phyloP scores from a whole-genome alignment of 2,797 vertebrate genomes.

The Phoebastria nigripes region DNA sequence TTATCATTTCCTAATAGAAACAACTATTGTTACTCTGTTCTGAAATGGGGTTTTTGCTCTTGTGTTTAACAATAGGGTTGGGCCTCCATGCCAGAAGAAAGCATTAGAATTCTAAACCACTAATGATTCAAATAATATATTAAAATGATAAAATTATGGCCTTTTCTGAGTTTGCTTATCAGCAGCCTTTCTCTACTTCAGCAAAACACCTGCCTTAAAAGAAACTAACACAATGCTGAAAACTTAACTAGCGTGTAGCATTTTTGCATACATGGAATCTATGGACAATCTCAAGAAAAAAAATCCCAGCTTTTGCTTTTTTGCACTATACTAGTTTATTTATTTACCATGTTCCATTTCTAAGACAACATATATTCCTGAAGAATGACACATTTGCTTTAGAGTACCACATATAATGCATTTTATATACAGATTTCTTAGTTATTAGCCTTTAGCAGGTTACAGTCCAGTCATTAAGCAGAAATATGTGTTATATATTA shows the following conservation, averaged over 20 bases:
- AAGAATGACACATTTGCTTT: background rate
- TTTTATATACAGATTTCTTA: background rate
- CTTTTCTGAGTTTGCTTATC: background rate
- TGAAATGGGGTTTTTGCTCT: background rate
- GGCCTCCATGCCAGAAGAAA: accelerated
- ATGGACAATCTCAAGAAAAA: background rate
- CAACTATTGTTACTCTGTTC: background rate
- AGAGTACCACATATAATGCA: background rate
- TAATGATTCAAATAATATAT: background rate
- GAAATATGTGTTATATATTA: background rate
- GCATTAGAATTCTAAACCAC: background rate
- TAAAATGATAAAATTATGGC: background rate
- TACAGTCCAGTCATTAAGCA: background rate
- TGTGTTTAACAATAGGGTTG: background rate
- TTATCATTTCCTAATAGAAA: background rate
- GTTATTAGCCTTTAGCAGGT: background rate
- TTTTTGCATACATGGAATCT: background rate
- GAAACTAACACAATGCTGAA: background rate
- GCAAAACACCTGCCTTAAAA: background rate
- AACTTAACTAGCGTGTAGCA: background rate
- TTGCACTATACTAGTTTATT: background rate
- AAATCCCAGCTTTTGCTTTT: background rate
- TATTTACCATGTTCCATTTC: background rate
- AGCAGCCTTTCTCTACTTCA: background rate
- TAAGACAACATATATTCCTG: background rate